phyloP scores from a whole-genome alignment of 1,140 invertebrate genomes.

The Bombus impatiens region DNA sequence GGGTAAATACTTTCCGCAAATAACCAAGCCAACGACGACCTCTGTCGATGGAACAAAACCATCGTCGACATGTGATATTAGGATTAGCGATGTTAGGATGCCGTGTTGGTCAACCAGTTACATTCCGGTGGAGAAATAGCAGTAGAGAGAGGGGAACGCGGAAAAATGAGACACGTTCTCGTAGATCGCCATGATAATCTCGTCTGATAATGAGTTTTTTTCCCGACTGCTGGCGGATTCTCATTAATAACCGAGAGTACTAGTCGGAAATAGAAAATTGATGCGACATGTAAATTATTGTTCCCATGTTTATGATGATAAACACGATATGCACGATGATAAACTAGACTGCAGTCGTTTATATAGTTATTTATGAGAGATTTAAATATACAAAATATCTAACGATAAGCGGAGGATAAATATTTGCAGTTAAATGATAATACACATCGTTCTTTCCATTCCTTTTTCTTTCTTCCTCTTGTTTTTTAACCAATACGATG shows the following conservation, averaged over 20 bases:
- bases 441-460: no score
- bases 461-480: no score
- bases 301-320: neutral
- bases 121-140: neutral
- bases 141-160: no score
- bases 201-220: neutral
- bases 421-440: no score
- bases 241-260: neutral
- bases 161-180: no score
- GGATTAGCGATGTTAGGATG: neutral
- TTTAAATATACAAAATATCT: no score
- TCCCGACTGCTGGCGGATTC: neutral
- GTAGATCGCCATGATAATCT: neutral
- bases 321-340: neutral
- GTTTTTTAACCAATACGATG: no score
- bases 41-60: no score
- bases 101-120: neutral
- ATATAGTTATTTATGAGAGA: no score
- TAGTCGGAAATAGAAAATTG: neutral
- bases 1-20: conserved; percentile 51
- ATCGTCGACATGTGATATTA: neutral
- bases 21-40: neutral
- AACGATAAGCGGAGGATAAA: no score
- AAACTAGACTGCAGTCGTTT: no score
- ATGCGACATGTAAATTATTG: neutral